These are phyloP conservation scores for Xanthia icteritia DNA, from an alignment of 2,888 invertebrate species.

Conservation along the genomic window DNA sequence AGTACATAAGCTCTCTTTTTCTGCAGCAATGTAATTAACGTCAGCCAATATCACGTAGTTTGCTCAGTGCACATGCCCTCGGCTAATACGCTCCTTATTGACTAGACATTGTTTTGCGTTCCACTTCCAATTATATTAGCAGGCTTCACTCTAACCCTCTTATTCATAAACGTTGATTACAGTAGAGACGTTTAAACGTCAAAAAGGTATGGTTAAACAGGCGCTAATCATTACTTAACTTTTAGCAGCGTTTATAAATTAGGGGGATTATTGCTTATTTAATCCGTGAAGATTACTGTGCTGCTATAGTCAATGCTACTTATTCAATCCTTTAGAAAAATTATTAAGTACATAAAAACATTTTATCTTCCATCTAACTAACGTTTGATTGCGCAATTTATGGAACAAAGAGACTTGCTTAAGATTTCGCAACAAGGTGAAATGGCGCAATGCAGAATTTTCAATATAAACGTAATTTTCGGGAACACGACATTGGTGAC, in stretches of 20 bases:
- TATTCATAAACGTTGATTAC: no score
- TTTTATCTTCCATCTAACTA: neutral
- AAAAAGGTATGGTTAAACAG: no score
- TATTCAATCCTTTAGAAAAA: neutral
- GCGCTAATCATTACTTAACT: no score
- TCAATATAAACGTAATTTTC: neutral
- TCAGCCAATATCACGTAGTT: conserved; percentile 22
- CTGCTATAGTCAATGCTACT: neutral
- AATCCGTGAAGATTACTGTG: neutral
- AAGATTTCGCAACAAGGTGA: conserved; percentile 16
- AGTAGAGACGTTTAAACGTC: no score
- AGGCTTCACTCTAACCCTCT: conserved; percentile 45
- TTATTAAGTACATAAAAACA: neutral
- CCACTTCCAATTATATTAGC: conserved; percentile 31
- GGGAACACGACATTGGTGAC: neutral
- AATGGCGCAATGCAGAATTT: conserved; percentile 11
- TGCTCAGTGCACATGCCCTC: conserved; percentile 49
- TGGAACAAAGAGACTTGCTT: neutral
- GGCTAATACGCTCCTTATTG: conserved; percentile 47
- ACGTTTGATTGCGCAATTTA: neutral
- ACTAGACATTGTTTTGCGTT: conserved; percentile 27
- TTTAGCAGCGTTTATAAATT: no score
- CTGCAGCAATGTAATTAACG: conserved; percentile 46
- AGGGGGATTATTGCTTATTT: conserved; percentile 14
- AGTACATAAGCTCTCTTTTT: conserved; percentile 15